Base-by-base conservation (phyloP, 1,140 invertebrate genomes). In the Drosophila pseudoananassae region DNA sequence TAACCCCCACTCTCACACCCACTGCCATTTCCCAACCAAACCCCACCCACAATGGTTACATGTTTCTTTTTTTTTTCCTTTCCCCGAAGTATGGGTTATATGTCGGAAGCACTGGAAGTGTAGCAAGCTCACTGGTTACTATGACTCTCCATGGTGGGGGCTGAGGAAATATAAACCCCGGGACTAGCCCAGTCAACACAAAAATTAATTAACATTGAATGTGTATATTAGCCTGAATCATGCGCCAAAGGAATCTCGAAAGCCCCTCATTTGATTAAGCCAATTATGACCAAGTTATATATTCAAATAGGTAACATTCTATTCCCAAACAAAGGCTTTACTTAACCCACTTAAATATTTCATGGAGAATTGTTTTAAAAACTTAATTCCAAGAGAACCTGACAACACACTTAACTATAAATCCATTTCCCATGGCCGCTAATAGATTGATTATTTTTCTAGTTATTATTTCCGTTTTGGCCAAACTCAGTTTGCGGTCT, bases 171-270 rank as follows among this genome's bases (percentile, higher is more conserved):
- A 4, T 6, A 9, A 15, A 40, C 15, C 17, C 43, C 10, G 23
- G 23, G 33, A 36, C 49, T 53, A 52, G 38, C 45, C 25, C 27
- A 63, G 57, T 51, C 27, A 43, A 63, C 33, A 51, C 33, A 50
- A 50, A 63, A 66, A 63, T 63, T 61, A 66, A 66, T 66, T 66
- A 66, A 63, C 45, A 43, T 47, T 46, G 40, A 40, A 50, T 63
- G 63, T 66, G 58, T 66, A 63, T 66, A 66, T 66, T 66, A 64
- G 63, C 63, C 17, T 10, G 7, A 50, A 61, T 43, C 63, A 64
- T 66, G 63, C 46, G 7, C 12, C n/a, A 45, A 31, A 25, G 33
- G 20, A 66, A 50, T 64, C 51, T 31, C 23, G 25, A 29, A 31
- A 40, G 23, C 14, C 17, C 29, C 25, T 14, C 27, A 20, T 46